Evolutionary conservation across 2,888 invertebrate genomes (phyloP).

Genomic region (Perdita meconis): DNA sequence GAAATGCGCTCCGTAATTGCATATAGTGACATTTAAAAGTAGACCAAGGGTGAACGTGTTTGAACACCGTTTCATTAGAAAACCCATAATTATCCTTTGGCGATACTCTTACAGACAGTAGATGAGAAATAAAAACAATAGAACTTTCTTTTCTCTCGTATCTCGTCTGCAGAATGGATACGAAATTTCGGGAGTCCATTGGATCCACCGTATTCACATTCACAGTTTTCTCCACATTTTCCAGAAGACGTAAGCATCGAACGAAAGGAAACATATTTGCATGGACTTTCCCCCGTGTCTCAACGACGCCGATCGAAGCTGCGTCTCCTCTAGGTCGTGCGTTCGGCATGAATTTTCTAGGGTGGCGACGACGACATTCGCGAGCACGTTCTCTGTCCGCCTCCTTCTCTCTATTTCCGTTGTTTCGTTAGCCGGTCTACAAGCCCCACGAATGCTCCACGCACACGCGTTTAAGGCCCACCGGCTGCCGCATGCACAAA

Average conservation of each 20-base stretch:
- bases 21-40: too few species aligned
- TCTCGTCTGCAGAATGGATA: too few species aligned
- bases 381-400: conserved; percentile 20
- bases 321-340: conserved; percentile 26
- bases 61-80: too few species aligned
- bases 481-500: conserved; percentile 69
- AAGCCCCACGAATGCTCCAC: conserved; percentile 8
- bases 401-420: conserved; percentile 28
- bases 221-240: background rate
- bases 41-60: too few species aligned
- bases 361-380: conserved; percentile 16
- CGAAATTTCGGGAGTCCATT: too few species aligned
- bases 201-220: background rate
- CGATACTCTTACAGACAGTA: too few species aligned
- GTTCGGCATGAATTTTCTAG: conserved; percentile 7
- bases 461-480: conserved; percentile 43
- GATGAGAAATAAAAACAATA: too few species aligned
- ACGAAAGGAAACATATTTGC: too few species aligned
- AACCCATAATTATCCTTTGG: too few species aligned
- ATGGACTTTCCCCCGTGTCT: too few species aligned
- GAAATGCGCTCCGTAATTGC: too few species aligned
- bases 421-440: conserved; percentile 35
- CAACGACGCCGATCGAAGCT: conserved; percentile 40
- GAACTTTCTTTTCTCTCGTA: too few species aligned
- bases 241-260: background rate